Evolutionary conservation across 2,888 invertebrate species (phyloP).

Genomic region (Gari tellinella): DNA sequence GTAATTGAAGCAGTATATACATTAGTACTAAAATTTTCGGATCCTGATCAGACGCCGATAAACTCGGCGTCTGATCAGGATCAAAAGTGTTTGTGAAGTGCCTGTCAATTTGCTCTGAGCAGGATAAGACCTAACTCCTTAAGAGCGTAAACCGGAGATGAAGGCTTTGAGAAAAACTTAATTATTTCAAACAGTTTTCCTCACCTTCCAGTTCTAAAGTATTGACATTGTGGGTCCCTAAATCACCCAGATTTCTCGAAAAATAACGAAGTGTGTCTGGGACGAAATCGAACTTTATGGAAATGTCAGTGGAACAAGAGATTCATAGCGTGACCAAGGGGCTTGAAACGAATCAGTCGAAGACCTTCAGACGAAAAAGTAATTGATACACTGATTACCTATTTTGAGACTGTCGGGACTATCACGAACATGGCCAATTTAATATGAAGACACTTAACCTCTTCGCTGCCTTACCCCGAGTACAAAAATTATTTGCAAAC

Average conservation of each 20-base stretch:
- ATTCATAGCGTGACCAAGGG: conserved; percentile 8
- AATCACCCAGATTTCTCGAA: conserved; percentile 36
- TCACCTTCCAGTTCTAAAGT: conserved; percentile 29
- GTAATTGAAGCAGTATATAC: too few relatives aligned
- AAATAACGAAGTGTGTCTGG: conserved; percentile 2
- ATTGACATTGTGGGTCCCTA: conserved; percentile 23
- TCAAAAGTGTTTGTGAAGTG: too few relatives aligned
- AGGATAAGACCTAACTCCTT: too few relatives aligned
- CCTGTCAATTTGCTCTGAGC: too few relatives aligned
- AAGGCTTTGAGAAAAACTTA: conserved; percentile 37
- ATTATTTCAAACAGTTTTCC: conserved; percentile 46
- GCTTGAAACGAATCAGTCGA: not conserved
- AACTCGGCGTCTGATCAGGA: too few relatives aligned
- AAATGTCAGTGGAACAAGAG: conserved; percentile 1
- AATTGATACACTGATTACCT: not conserved
- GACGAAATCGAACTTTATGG: conserved; percentile 9
- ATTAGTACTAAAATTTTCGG: too few relatives aligned
- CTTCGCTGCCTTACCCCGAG: too few relatives aligned
- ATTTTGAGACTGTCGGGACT: not conserved
- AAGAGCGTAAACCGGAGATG: conserved; percentile 40
- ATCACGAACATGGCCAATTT: not conserved
- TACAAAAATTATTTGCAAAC: too few relatives aligned
- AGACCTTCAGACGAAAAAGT: not conserved
- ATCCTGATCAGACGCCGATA: too few relatives aligned
- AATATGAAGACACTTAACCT: not conserved